phyloP scores from a whole-genome alignment of 2,797 vertebrate species.

The Darevskia nairensis region DNA sequence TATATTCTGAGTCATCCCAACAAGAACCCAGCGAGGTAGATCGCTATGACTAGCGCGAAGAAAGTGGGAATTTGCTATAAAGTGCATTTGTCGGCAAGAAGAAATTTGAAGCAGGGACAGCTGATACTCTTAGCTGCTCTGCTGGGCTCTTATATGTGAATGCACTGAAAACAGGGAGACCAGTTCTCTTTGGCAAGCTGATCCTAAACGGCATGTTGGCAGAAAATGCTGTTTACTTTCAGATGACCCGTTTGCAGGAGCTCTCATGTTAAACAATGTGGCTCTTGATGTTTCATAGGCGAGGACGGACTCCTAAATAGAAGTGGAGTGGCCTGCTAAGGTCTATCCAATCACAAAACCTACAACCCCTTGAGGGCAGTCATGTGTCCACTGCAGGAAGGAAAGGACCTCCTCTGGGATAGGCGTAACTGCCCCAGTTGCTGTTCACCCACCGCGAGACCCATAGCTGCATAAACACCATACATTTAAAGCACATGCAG shows the following conservation, averaged over 20 bases:
- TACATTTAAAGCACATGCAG: too few species aligned
- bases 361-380: neutral
- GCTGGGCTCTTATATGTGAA: neutral
- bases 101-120: neutral
- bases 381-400: neutral
- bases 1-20: neutral
- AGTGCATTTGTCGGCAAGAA: neutral
- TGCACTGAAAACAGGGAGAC: neutral
- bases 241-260: conserved; percentile 18
- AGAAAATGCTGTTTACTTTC: conserved; percentile 37
- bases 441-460: neutral
- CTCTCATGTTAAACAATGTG: conserved; percentile 10
- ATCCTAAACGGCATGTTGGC: neutral
- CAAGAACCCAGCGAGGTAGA: neutral
- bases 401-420: neutral
- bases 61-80: neutral
- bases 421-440: neutral
- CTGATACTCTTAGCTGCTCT: neutral
- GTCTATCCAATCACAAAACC: neutral
- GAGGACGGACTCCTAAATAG: neutral
- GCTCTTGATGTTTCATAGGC: neutral
- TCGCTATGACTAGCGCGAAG: neutral
- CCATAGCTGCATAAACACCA: too few species aligned
- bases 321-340: neutral
- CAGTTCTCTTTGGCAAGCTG: neutral